Conservation (phyloP, 1,140 invertebrate species). For the Drosophila ercepeae region DNA sequence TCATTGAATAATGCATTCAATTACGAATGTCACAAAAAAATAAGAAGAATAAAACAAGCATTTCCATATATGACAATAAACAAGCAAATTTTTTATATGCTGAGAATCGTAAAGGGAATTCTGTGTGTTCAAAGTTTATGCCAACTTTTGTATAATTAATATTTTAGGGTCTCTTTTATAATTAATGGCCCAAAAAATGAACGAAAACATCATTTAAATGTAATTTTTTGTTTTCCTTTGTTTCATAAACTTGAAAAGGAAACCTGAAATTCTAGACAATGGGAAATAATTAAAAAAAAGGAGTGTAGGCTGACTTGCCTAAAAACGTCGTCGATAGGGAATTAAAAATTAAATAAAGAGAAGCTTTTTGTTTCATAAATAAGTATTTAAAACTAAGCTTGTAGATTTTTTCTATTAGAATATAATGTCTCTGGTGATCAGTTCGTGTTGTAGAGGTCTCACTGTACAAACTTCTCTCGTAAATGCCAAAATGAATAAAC, state of each 20-base stretch:
- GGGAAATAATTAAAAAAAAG: background rate
- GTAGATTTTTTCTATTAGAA: background rate
- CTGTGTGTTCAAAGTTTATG: background rate
- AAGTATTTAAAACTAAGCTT: background rate
- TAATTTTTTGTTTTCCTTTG: background rate
- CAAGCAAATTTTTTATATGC: background rate
- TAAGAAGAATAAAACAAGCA: conserved; percentile 10
- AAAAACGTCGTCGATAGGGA: no score
- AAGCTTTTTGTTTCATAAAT: background rate
- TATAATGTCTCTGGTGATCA: background rate
- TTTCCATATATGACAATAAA: background rate
- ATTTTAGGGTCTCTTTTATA: background rate
- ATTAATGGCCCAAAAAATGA: background rate
- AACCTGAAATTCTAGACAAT: no score
- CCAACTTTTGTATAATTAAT: background rate
- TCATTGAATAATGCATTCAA: conserved; percentile 74
- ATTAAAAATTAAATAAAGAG: no score
- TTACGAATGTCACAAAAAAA: conserved; percentile 42
- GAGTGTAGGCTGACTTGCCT: no score
- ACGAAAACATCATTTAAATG: no score
- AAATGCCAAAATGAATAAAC: conserved; percentile 49
- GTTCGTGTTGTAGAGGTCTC: background rate
- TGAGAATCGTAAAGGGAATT: background rate
- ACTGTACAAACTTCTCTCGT: background rate
- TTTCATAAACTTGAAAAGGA: background rate